Evolutionary conservation across 2,797 vertebrate genomes (phyloP).

Genomic region (Mycteria americana): DNA sequence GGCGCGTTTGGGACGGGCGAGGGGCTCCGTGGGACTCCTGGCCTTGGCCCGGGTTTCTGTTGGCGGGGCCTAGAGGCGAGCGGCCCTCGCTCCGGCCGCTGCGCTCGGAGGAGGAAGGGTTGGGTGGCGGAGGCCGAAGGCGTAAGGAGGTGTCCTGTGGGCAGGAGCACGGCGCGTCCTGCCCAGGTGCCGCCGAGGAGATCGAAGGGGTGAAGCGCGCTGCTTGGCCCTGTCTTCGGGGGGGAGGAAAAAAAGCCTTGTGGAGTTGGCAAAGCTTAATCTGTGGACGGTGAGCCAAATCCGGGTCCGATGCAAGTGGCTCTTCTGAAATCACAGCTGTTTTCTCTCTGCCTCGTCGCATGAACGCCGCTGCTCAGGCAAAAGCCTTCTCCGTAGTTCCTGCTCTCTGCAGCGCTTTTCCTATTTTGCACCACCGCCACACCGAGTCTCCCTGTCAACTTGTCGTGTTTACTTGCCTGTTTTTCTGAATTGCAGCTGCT

Average conservation of each 20-base stretch:
- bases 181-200: neutral
- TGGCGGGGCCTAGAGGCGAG: neutral
- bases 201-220: fast-evolving
- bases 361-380: neutral
- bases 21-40: neutral
- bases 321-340: neutral
- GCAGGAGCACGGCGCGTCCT: neutral
- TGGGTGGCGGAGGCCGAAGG: neutral
- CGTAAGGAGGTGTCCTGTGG: neutral
- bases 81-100: neutral
- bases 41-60: neutral
- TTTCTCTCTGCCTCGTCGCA: neutral
- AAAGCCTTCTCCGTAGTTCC: neutral
- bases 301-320: neutral
- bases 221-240: neutral
- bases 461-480: neutral
- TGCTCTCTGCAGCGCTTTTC: neutral
- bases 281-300: neutral
- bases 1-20: neutral
- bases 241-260: neutral
- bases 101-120: neutral
- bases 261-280: neutral
- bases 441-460: neutral
- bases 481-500: neutral
- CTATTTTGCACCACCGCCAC: neutral